Evolutionary conservation across 1,140 invertebrate genomes (phyloP).

Genomic region (Dryas iulia): DNA sequence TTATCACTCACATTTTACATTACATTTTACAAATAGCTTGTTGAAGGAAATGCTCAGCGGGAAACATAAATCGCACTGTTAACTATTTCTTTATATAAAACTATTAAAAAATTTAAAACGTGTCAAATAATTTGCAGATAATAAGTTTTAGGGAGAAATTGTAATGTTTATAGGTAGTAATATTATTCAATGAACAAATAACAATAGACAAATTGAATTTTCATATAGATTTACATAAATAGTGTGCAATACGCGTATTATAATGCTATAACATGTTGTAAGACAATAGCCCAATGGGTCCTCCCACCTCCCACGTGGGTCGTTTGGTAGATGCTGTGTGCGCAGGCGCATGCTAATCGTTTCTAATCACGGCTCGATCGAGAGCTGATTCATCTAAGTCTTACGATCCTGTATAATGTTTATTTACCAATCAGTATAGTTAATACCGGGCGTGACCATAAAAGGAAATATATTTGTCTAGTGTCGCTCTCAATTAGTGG

Average conservation of each 20-base stretch:
- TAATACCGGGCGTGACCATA: constrained; percentile 68
- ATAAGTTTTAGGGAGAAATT: neutral
- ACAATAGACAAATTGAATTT: constrained; percentile 70
- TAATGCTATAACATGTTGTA: constrained; percentile 68
- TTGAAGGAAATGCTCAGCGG: constrained; percentile 40
- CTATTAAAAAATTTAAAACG: neutral
- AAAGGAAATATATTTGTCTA: constrained; percentile 76
- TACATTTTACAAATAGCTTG: constrained; percentile 33
- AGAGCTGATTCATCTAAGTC: constrained; percentile 69
- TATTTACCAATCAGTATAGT: constrained; percentile 73
- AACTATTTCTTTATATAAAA: neutral
- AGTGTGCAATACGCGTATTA: constrained; percentile 68
- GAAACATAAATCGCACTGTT: constrained; percentile 26
- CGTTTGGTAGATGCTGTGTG: constrained; percentile 40
- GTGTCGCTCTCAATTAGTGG: constrained; percentile 74
- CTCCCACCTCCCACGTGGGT: constrained; percentile 69
- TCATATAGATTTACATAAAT: constrained; percentile 72
- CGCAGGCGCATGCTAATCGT: constrained; percentile 72
- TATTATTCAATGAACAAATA: constrained; percentile 24
- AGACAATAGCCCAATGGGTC: constrained; percentile 65
- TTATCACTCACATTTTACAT: constrained; percentile 33
- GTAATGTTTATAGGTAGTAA: neutral
- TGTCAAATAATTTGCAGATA: too few relatives aligned
- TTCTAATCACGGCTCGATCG: constrained; percentile 73
- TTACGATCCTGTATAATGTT: constrained; percentile 64